Evolutionary conservation across 2,888 invertebrate genomes (phyloP), one percentile per base, ranked within the genome.

Genomic region (Apamea monoglypha): DNA sequence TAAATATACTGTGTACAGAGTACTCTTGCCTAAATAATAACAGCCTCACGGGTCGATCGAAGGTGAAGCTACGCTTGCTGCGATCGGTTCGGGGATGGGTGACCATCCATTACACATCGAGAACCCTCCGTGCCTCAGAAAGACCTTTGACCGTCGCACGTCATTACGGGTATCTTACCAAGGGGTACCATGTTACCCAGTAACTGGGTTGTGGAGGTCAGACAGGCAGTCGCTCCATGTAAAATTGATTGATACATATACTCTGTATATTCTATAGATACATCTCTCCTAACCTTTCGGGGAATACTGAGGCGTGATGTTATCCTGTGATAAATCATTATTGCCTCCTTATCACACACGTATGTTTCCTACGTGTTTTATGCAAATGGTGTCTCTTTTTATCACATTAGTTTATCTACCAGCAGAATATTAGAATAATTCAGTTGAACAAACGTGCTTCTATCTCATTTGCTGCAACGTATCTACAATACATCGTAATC

Each of bases 391-490:
- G 59, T 70, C 50, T 18, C 36, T 25, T 61, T 56, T 18, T 69
- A 78, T 80, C 59, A 21, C 14, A 50, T 29, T 16, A 16, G 10
- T 32, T 71, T 70, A 70, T 61, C 71, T 80, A 61, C 36, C 18
- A 61, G 29, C 36, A 68, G 80, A 68, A 59, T 25, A 40, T 69
- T 59, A n/a, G 40, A 70, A 80, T 61, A 70, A 70, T 61, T 50
- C 69, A 32, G 14, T 69, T 25, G 25, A 80, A 18, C 29, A 16
- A 61, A 80, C 70, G 80, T 80, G 70, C 36, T 56, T 68, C 36
- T 18, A 80, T 29, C 14, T 80, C 25, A 36, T 50, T 18, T 16
- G 25, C 25, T 36, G 21, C 32, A n/a, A 18, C 7, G 16, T 50
- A 40, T 40, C 25, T 70, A 32, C 8, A 25, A 53, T 56, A 25